phyloP scores from a whole-genome alignment of 2,797 vertebrate species.

The Chloroceryle inda region DNA sequence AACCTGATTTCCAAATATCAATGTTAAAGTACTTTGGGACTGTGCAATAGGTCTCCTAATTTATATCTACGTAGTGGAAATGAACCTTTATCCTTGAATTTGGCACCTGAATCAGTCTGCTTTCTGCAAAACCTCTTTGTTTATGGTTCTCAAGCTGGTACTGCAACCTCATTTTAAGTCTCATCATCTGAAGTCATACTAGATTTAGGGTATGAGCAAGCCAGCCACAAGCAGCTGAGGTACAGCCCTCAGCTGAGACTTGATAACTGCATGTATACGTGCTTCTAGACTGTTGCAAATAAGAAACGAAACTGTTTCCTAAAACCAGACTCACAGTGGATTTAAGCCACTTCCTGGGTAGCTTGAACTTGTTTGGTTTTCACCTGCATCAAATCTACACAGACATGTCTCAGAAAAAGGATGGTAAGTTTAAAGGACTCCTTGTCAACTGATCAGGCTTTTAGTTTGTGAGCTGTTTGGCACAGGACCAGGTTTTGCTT shows the following conservation, averaged over 20 bases:
- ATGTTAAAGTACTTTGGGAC: neutral
- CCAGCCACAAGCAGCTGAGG: neutral
- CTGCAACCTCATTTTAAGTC: neutral
- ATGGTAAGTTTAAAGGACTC: neutral
- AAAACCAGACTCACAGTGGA: neutral
- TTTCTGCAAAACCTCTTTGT: neutral
- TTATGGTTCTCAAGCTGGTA: neutral
- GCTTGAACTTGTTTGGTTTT: slow-evolving; percentile 17
- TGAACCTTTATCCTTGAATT: neutral
- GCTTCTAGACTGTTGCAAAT: neutral
- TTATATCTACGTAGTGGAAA: neutral
- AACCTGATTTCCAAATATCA: neutral
- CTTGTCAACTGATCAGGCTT: neutral
- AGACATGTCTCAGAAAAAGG: neutral
- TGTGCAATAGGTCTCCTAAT: neutral
- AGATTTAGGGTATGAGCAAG: neutral
- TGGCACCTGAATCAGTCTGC: neutral
- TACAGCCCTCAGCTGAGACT: neutral
- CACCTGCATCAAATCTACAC: neutral
- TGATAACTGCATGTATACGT: neutral
- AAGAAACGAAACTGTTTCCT: neutral
- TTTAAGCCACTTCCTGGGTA: slow-evolving; percentile 44
- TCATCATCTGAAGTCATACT: accelerated
- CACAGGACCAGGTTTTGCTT: neutral
- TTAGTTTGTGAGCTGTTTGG: neutral